These are phyloP conservation scores for Leptestheria dahalacensis DNA, from an alignment of 1,140 invertebrate genomes.

Conservation along the genomic window DNA sequence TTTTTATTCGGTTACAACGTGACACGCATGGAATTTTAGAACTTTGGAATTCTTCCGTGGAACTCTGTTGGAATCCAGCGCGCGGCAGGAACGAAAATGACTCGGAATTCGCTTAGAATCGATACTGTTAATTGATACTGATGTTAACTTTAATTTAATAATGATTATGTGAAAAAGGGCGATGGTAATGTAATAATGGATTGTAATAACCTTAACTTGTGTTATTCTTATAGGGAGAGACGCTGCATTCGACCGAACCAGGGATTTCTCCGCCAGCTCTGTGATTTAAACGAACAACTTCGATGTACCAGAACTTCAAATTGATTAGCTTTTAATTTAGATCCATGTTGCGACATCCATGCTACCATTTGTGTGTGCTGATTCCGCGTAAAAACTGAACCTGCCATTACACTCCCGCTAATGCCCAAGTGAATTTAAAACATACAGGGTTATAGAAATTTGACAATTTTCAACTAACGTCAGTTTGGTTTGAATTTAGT, in stretches of 20 bases:
- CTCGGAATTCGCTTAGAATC: too few species aligned
- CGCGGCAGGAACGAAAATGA: neutral
- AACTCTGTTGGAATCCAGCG: neutral
- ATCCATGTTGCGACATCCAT: neutral
- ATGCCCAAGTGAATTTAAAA: too few species aligned
- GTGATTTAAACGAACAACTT: slow-evolving; percentile 39
- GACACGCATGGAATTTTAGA: neutral
- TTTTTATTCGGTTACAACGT: neutral
- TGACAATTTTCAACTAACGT: too few species aligned
- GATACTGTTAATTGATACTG: too few species aligned
- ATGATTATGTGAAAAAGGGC: too few species aligned
- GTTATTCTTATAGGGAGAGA: slow-evolving; percentile 1
- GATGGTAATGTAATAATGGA: too few species aligned
- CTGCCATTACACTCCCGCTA: too few species aligned
- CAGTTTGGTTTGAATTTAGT: too few species aligned
- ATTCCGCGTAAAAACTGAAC: too few species aligned
- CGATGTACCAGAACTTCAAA: neutral
- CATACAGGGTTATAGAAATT: too few species aligned
- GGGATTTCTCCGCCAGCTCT: slow-evolving; percentile 61
- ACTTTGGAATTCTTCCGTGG: neutral
- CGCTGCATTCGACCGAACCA: slow-evolving; percentile 50
- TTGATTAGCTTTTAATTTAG: neutral
- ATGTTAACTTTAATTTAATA: too few species aligned
- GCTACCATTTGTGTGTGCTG: too few species aligned
- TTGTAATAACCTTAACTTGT: neutral